Conservation (phyloP, 2,888 invertebrate species). For the Lochmaea crataegi region DNA sequence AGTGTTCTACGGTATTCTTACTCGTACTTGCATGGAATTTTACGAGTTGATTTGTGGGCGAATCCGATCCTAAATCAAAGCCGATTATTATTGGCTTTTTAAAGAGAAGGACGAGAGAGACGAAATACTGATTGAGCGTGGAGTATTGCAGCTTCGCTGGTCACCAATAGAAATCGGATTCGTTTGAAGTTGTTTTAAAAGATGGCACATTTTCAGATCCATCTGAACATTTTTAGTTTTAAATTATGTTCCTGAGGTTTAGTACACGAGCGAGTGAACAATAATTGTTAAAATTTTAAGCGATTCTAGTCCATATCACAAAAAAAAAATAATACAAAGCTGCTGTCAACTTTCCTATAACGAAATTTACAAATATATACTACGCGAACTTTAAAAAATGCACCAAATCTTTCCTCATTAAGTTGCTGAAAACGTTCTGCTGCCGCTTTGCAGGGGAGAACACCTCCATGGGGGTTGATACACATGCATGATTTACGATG, state of each 20-base stretch:
- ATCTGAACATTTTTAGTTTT: slow-evolving; percentile 36
- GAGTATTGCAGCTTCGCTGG: slow-evolving; percentile 40
- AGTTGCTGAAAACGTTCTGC: slow-evolving; percentile 32
- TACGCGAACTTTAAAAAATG: slow-evolving; percentile 4
- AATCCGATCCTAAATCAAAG: slow-evolving; percentile 36
- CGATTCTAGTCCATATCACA: neutral
- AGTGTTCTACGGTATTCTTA: too few relatives aligned
- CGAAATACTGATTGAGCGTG: slow-evolving; percentile 27
- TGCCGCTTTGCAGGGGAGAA: slow-evolving; percentile 41
- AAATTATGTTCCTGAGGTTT: slow-evolving; percentile 31
- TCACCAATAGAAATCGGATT: slow-evolving; percentile 45
- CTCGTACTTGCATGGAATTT: neutral
- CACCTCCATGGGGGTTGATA: slow-evolving; percentile 28
- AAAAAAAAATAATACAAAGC: too few relatives aligned
- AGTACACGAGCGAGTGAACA: neutral
- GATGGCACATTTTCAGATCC: slow-evolving; percentile 27
- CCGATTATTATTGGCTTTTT: slow-evolving; percentile 55
- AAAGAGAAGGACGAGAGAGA: slow-evolving; percentile 18
- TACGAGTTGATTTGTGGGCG: neutral
- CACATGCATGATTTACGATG: slow-evolving; percentile 49
- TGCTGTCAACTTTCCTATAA: too few relatives aligned
- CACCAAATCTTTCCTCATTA: slow-evolving; percentile 33
- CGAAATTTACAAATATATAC: neutral
- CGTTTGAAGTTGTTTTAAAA: slow-evolving; percentile 48
- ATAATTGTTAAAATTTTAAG: neutral